Evolutionary conservation across 2,888 invertebrate genomes (phyloP).

Genomic region (Idaea aversata): DNA sequence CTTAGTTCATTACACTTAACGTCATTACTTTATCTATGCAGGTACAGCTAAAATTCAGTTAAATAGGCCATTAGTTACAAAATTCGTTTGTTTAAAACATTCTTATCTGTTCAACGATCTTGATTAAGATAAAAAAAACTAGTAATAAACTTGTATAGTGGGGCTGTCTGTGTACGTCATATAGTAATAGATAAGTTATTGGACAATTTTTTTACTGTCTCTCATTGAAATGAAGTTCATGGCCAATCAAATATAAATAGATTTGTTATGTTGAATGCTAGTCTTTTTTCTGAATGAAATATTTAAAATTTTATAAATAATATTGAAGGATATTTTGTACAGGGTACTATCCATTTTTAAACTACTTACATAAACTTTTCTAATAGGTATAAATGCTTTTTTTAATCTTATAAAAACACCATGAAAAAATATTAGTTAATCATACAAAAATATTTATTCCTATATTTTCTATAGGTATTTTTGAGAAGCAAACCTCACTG

Average conservation of each 20-base stretch:
- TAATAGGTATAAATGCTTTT: no score
- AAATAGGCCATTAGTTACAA: not conserved
- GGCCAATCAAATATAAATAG: not conserved
- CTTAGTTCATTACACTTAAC: no score
- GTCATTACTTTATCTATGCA: not conserved
- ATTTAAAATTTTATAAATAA: not conserved
- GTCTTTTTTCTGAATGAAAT: not conserved
- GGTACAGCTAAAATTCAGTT: not conserved
- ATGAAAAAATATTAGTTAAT: not conserved
- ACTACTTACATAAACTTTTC: no score
- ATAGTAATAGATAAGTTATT: not conserved
- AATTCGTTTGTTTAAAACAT: not conserved
- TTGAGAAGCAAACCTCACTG: no score
- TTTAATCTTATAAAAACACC: not conserved
- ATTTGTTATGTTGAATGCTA: not conserved
- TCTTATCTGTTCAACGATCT: not conserved
- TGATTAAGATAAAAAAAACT: not conserved
- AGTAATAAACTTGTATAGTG: not conserved
- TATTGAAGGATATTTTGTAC: no score
- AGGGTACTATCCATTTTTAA: no score
- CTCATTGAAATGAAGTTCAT: not conserved
- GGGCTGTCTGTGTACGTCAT: not conserved
- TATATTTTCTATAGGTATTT: not conserved
- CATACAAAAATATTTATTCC: not conserved
- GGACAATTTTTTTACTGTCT: not conserved